Conservation (phyloP, 2,113 vertebrate genomes). For the Gavialis gangeticus region DNA sequence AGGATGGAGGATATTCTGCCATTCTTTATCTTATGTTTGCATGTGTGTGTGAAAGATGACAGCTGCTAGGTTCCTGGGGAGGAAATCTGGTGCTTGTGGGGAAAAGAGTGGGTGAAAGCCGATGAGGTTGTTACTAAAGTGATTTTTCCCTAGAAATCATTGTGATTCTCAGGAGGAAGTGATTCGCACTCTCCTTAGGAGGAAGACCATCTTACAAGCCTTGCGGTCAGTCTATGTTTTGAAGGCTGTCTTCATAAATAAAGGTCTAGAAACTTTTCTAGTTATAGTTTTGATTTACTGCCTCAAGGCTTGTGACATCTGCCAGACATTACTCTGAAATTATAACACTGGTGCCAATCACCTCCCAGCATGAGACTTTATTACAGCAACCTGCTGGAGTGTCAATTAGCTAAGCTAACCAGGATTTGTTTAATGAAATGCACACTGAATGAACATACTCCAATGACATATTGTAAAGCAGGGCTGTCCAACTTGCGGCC, state of each 20-base stretch:
- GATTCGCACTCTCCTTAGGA: too few species aligned
- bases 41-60: not conserved
- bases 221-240: not conserved
- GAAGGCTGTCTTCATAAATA: not conserved
- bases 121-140: not conserved
- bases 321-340: not conserved
- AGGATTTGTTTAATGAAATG: too few species aligned
- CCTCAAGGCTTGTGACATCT: not conserved
- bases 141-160: not conserved
- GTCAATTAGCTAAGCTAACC: too few species aligned
- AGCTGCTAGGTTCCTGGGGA: not conserved
- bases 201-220: not conserved
- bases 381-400: not conserved
- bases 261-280: not conserved
- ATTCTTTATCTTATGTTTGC: too few species aligned
- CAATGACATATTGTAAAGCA: too few species aligned
- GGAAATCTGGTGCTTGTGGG: not conserved
- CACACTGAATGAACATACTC: too few species aligned
- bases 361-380: not conserved
- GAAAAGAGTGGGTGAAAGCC: not conserved
- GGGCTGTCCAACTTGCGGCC: too few species aligned
- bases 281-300: not conserved
- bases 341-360: not conserved
- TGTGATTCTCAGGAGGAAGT: not conserved
- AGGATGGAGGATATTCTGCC: not conserved